Base-by-base conservation (phyloP, 2,797 vertebrate species). In the Sarcoramphus papa region DNA sequence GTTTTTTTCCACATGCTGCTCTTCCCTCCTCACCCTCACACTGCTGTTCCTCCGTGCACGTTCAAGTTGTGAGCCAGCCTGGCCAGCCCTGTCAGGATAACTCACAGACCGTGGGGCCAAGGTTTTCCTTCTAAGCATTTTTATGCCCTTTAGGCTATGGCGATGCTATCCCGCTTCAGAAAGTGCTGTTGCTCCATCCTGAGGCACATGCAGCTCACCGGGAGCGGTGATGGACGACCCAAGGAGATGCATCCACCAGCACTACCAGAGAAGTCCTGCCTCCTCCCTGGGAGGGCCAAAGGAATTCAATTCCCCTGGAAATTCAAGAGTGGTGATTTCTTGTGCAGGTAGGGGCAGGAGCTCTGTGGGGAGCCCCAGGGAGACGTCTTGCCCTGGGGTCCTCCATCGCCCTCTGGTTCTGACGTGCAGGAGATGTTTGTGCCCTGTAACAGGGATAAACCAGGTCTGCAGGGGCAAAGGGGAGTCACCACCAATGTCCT, bases 1-100 rank as follows among this genome's bases (percentile, higher is more conserved):
- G 2, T 2, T 69, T 92, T 88, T 85, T 96, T 79, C 83, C 84
- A 92, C 63, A 31, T 0, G 0, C 75, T n/a, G 53, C 65, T 65
- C n/a, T 77, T 88, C 79, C 76, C 90, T 56, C 73, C 60, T 86
- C 85, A 50, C n/a, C 57, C 65, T 92, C 37, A 0, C 30, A 7
- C 1, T 5, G 2, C 21, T 4, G 0, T 33, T 65, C 74, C 10
- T 25, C 59, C 1, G 0, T 7, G 33, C 51, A 7, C 9, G 3
- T 56, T 82, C 33, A 7, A 7, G 40, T 3, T n/a, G 3, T 31
- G 21, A 86, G 40, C 31, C 14, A 53, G 41, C 81, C 56, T 1
- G 2, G 50, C 53, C 72, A 59, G 37, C 59, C 57, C 57, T 27
- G 27, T 45, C 53, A 63, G 72, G 20, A 50, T 50, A 57, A 30